phyloP scores from a whole-genome alignment of 2,797 vertebrate species.

The Centropyge bicolor region DNA sequence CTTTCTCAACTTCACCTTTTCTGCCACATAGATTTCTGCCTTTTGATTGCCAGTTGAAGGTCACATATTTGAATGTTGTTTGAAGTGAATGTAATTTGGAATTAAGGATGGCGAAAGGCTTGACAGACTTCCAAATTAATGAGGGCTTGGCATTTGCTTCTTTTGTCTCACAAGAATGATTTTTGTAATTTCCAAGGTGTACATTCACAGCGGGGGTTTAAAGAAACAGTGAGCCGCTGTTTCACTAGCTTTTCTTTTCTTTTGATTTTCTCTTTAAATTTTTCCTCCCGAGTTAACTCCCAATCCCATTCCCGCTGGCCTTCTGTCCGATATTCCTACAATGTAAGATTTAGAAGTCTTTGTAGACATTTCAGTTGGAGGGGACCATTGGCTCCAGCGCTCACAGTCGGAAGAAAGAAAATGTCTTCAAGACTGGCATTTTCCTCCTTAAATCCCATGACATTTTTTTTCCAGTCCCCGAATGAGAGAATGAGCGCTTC shows the following conservation, averaged over 20 bases:
- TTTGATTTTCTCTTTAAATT: conserved; percentile 20
- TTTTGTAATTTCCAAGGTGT: conserved; percentile 59
- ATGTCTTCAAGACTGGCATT: conserved; percentile 65
- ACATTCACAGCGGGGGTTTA: conserved; percentile 28
- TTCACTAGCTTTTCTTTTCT: conserved; percentile 25
- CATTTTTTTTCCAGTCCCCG: conserved; percentile 57
- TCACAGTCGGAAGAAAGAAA: conserved; percentile 51
- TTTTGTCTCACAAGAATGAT: conserved; percentile 68
- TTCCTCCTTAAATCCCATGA: conserved; percentile 74
- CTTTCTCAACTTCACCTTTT: background rate
- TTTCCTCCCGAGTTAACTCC: conserved; percentile 11
- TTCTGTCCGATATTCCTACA: conserved; percentile 25
- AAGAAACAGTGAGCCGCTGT: conserved; percentile 28
- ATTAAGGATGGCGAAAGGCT: conserved; percentile 62
- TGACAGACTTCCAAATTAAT: conserved; percentile 72
- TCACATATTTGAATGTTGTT: conserved; percentile 42
- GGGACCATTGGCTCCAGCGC: conserved; percentile 25
- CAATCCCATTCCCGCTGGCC: conserved; percentile 35
- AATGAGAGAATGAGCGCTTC: conserved; percentile 68
- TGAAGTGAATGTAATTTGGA: conserved; percentile 59
- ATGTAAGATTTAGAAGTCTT: conserved; percentile 49
- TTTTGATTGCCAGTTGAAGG: conserved; percentile 35
- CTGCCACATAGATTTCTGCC: background rate
- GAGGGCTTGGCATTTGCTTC: conserved; percentile 51
- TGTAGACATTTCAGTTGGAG: conserved; percentile 49